Base-by-base conservation (phyloP, 2,113 vertebrate species). In the Uropsilus gracilis region DNA sequence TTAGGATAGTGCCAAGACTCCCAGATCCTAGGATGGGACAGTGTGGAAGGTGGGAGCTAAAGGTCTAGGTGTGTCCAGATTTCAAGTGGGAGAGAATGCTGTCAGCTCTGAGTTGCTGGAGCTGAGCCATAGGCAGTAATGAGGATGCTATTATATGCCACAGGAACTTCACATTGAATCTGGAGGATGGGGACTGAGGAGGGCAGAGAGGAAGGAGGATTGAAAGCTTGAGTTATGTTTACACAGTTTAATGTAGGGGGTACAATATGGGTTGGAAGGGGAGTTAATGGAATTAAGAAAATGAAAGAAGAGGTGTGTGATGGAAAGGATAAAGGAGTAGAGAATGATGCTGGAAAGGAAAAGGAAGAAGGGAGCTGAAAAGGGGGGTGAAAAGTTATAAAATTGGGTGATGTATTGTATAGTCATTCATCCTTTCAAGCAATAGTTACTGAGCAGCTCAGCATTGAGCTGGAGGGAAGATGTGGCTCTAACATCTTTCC, bases 101-200 rank as follows among this genome's bases (percentile, higher is more conserved):
- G 16, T 39, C 0, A 11, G 14, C 46, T 8, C 1, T 0, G 7
- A 18, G 66, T 34, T 2, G 64, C 11, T 68, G 68, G 20, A 24
- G 72, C 68, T 28, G 78, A 46, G 13, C 37, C 4, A 5, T 37
- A 26, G 28, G 8, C 39, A n/a, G n/a, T n/a, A n/a, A n/a, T n/a
- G 10, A 48, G 30, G 44, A 72, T 24, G 44, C 6, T 10, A 57
- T 71, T 11, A 28, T 30, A 50, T 42, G 46, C 14, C 46, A 0
- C 1, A 48, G 63, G 42, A 46, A 44, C 16, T 34, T 93, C n/a
- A 2, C 34, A 32, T 89, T 75, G 59, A 48, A 63, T 64, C 71
- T 22, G 1, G 42, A 75, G 59, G n/a, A 2, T 59, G 20, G 39
- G 17, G 50, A 2, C 13, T 32, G 34, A 50, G 37, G 22, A 73